phyloP scores from a whole-genome alignment of 30 jellyfish, hydroid and myxozoan species.

The Cassiopea xamachana region DNA sequence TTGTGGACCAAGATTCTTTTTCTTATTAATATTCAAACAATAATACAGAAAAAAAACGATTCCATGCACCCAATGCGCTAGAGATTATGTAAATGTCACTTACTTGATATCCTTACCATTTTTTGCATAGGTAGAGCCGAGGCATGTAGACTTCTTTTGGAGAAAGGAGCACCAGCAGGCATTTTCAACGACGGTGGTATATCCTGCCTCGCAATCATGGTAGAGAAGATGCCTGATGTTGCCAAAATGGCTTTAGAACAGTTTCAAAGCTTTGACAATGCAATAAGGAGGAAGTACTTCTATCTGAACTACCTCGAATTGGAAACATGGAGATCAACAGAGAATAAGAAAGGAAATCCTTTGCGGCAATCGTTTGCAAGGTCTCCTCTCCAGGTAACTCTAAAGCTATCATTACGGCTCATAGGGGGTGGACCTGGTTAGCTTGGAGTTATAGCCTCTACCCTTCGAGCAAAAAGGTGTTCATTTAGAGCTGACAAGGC shows the following conservation, averaged over 20 bases:
- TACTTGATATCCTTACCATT: background rate
- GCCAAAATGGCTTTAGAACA: conserved; percentile 93
- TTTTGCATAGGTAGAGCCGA: conserved; percentile 75
- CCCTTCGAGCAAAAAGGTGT: too few species aligned
- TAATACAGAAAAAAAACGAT: background rate
- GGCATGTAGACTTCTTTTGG: conserved; percentile 77
- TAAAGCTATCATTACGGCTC: background rate
- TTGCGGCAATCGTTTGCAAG: conserved; percentile 78
- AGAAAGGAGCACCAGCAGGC: conserved; percentile 96
- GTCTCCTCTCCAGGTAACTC: conserved; percentile 80
- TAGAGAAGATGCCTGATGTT: conserved; percentile 96
- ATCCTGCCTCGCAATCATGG: conserved; percentile 75
- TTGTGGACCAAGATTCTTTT: too few species aligned
- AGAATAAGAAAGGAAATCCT: conserved; percentile 60
- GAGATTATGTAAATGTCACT: background rate
- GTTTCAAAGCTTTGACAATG: conserved; percentile 76
- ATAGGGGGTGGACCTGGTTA: background rate
- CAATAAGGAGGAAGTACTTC: conserved; percentile 69
- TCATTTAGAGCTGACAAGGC: too few species aligned
- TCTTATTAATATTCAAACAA: too few species aligned
- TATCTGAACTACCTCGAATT: conserved; percentile 77
- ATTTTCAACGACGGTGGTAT: conserved; percentile 91
- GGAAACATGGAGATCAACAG: conserved; percentile 64
- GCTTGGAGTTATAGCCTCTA: too few species aligned
- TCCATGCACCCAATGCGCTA: background rate